These are phyloP conservation scores for Caenorhabditis macrosperma DNA, from an alignment of 2,888 invertebrate genomes.

Conservation along the genomic window DNA sequence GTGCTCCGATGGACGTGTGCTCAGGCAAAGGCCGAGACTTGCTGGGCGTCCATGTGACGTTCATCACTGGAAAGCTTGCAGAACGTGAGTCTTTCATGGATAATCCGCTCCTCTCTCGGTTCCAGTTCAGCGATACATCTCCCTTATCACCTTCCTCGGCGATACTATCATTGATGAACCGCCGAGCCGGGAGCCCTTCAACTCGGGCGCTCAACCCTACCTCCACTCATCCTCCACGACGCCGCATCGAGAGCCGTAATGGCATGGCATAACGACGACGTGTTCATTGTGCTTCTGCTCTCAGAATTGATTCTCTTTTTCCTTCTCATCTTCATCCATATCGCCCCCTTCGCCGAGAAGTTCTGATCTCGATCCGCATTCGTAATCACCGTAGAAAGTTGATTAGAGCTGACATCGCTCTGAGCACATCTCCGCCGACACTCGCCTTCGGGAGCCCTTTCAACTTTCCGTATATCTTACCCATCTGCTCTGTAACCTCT, in stretches of 20 bases:
- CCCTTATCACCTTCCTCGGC: neutral
- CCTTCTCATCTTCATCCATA: no score
- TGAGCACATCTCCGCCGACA: no score
- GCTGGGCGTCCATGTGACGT: constrained; percentile 18
- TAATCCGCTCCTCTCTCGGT: neutral
- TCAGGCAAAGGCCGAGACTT: constrained; percentile 29
- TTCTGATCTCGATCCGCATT: no score
- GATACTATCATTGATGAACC: constrained; percentile 11
- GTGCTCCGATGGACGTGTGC: constrained; percentile 34
- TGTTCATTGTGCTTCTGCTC: constrained; percentile 13
- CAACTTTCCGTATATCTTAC: no score
- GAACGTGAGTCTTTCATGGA: no score
- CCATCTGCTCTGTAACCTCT: no score
- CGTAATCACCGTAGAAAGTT: no score
- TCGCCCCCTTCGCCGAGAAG: no score
- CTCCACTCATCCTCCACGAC: constrained; percentile 28
- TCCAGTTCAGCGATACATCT: neutral
- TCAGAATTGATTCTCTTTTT: constrained; percentile 10
- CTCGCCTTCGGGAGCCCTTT: no score
- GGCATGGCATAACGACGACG: neutral
- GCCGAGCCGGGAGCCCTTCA: no score
- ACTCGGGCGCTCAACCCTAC: constrained; percentile 16
- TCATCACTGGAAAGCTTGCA: no score
- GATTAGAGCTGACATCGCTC: no score
- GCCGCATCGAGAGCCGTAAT: neutral